Base-by-base conservation (phyloP, 2,888 invertebrate genomes). In the Tromatobia lineatoria region DNA sequence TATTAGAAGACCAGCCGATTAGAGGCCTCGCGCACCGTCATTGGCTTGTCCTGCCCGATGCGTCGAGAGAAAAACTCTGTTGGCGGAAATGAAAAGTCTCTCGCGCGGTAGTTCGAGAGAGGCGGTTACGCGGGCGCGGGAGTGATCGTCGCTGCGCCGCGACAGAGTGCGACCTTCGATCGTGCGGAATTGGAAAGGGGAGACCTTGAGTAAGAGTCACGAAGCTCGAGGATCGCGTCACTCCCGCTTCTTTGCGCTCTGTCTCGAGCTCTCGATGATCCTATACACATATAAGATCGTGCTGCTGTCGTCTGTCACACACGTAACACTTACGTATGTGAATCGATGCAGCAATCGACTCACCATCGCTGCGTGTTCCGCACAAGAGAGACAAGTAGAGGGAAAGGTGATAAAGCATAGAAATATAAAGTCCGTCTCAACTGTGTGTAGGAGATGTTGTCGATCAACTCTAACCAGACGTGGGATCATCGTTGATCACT, bases 151-250 rank as follows among this genome's bases (percentile, higher is more conserved):
- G 57, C 38, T n/a, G 34, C 67, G 59, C 50, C 45, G 59, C 45
- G 50, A 34, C 59, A 54, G 45, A 38, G 69, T 57, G 83, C 88
- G 90, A 90, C 91, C 92, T 92, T 92, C 90, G 88, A 89, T 88
- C 86, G 85, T 86, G 66, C 50, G 87, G 88, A 90, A 91, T 91
- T 91, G 90, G 92, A 92, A 92, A 92, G 92, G 91, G 88, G 86
- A 90, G 91, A 89, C 92, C 93, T 93, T 93, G 92, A 85, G 90
- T 90, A 91, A 92, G 90, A 91, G 91, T 92, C 90, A 91, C 90
- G 90, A 89, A 89, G 91, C 91, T 87, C 47, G 77, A 69, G 61
- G 50, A 85, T 75, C 78, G 79, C 78, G 81, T 82, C 85, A 85
- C 73, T 80, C 45, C 57, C 67, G 61, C 64, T 71, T 50, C 59